A percentile compares a stretch with the other conserved stretches of the same genome.
Evolutionary conservation across 2,888 invertebrate genomes (phyloP).

Genomic region (Troides oblongomaculatus): DNA sequence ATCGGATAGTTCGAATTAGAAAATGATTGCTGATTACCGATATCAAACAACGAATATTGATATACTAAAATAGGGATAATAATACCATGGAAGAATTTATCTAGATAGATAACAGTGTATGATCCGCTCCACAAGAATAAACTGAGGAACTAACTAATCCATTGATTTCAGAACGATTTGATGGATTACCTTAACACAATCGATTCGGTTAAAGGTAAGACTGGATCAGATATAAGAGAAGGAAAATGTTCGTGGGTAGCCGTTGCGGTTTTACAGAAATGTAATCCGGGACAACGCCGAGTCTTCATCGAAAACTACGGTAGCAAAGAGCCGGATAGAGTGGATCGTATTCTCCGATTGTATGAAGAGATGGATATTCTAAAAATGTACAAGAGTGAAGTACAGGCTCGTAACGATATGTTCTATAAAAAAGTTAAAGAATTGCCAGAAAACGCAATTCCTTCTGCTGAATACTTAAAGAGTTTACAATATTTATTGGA

Average conservation of each 20-base stretch:
- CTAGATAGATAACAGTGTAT: no score
- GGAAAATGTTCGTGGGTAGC: conserved; percentile 96
- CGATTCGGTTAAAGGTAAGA: conserved; percentile 88
- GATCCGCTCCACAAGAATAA: no score
- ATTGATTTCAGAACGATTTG: conserved; percentile 84
- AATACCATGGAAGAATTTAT: no score
- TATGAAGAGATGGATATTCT: conserved; percentile 83
- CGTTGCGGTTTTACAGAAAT: conserved; percentile 88
- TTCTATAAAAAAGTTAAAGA: conserved; percentile 12
- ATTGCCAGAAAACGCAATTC: conserved; percentile 6
- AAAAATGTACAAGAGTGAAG: conserved; percentile 76
- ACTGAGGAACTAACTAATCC: no score
- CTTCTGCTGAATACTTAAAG: conserved; percentile 19
- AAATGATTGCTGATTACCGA: no score
- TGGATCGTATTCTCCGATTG: conserved; percentile 58
- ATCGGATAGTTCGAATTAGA: no score
- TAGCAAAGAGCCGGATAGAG: conserved; percentile 78
- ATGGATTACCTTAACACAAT: conserved; percentile 91
- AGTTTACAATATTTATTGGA: conserved; percentile 1
- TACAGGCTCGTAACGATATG: conserved; percentile 6
- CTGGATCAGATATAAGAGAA: conserved; percentile 92
- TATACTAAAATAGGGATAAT: no score
- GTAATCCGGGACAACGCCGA: conserved; percentile 80
- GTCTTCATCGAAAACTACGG: conserved; percentile 84
- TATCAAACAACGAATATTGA: no score